A percentile compares a stretch with the other conserved stretches of the same genome.
phyloP scores from a whole-genome alignment of 2,113 vertebrate species.

The Grammomys surdaster region DNA sequence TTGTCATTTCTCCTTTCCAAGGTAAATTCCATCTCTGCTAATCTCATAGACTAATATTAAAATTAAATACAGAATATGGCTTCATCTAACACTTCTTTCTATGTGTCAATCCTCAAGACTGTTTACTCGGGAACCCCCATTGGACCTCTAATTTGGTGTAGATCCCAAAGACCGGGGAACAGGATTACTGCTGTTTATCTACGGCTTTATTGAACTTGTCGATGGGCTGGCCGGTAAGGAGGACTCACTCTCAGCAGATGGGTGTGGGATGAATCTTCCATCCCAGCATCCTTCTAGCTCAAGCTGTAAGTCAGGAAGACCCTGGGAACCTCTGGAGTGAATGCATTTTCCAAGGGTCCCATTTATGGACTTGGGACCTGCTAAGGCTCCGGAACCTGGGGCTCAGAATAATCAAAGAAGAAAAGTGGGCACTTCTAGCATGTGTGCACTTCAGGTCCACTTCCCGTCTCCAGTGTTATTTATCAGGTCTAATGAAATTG shows the following conservation, averaged over 20 bases:
- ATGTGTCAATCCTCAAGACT: constrained; percentile 75
- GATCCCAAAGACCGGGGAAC: constrained; percentile 53
- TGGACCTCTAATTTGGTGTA: constrained; percentile 30
- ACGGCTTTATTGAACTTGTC: constrained; percentile 85
- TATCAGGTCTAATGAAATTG: constrained; percentile 37
- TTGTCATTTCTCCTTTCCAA: constrained; percentile 81
- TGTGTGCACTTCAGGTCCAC: background rate
- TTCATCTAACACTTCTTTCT: constrained; percentile 83
- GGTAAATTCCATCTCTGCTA: constrained; percentile 87
- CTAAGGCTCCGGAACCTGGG: background rate
- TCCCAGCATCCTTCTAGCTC: constrained; percentile 16
- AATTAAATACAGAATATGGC: constrained; percentile 83
- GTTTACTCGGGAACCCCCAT: constrained; percentile 71
- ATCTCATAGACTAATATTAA: constrained; percentile 87
- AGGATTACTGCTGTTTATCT: constrained; percentile 79
- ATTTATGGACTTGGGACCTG: background rate
- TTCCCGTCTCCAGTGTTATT: background rate
- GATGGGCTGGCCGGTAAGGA: constrained; percentile 57
- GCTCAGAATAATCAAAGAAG: constrained; percentile 29
- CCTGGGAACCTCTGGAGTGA: constrained; percentile 10
- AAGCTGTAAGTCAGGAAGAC: constrained; percentile 37
- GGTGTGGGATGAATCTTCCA: background rate
- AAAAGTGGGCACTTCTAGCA: constrained; percentile 23
- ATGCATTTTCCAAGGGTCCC: background rate
- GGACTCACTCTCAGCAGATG: constrained; percentile 40